Evolutionary conservation across 2,888 invertebrate species (phyloP), one percentile per base, ranked within the genome.

Genomic region (Cosmia trapezina): DNA sequence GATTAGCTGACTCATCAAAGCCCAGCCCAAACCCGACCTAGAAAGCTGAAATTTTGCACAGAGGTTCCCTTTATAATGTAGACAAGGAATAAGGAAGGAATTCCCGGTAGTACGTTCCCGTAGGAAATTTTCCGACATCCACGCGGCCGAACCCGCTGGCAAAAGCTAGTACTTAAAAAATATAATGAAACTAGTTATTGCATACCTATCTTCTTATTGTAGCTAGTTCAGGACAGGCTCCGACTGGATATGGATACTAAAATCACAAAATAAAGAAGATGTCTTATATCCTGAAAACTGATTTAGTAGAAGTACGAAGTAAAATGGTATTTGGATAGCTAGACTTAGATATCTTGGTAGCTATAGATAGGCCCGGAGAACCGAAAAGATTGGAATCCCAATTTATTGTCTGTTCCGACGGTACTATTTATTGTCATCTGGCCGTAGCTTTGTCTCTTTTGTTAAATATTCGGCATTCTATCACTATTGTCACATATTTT

Each of bases 321-420:
- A 51, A 53, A 45, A 47, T 65, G 45, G 43, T 66, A 72, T 64
- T 70, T 22, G 19, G 60, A 56, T 63, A 70, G 70, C 37, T 8
- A 57, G 37, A 47, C 8, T 33, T 63, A 68, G 37, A 37, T 33
- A 73, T 49, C 14, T 60, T 37, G 37, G 9, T 70, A 73, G 75
- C 60, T 56, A 76, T 51, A 56, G 43, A 61, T 56, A 37, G 49
- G 22, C 47, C 43, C 63, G 49, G 47, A 70, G 47, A 76, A 41
- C 51, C 64, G 57, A 79, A 81, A 70, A 85, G 74, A 81, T 79
- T 73, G 84, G 80, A 84, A 84, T 84, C 66, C 75, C 84, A 82
- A 80, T 80, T 75, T 83, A 82, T 82, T 64, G 67, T 73, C 66
- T 64, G 49, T 67, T 56, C 76, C 33, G 51, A 56, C 71, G 69